These are phyloP conservation scores for Hypothenemus hampei DNA, from an alignment of 1,140 invertebrate genomes.

Conservation along the genomic window DNA sequence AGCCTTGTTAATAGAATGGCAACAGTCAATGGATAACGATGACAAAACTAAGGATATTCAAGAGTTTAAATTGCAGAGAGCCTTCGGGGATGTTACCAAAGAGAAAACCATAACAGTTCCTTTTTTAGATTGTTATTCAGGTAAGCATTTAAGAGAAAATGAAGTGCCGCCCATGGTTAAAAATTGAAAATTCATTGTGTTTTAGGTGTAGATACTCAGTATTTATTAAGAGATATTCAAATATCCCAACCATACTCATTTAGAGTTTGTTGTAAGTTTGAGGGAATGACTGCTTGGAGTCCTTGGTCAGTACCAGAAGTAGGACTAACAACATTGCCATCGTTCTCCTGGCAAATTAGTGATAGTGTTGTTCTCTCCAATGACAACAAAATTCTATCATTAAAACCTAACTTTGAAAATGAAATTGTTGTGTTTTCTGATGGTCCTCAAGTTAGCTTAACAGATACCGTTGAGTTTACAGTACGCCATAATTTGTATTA, in stretches of 20 bases:
- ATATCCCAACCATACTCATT: slow-evolving; percentile 36
- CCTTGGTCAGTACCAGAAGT: slow-evolving; percentile 38
- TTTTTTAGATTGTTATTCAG: slow-evolving; percentile 36
- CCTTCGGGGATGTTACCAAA: slow-evolving; percentile 32
- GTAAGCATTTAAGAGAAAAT: slow-evolving; percentile 6
- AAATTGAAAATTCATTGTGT: neutral
- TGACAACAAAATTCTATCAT: slow-evolving; percentile 31
- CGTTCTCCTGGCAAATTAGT: slow-evolving; percentile 32
- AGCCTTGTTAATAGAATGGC: slow-evolving; percentile 37
- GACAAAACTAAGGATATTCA: slow-evolving; percentile 36
- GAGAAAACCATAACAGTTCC: slow-evolving; percentile 27
- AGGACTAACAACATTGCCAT: slow-evolving; percentile 28
- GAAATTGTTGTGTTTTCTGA: slow-evolving; percentile 30
- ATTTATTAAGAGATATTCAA: slow-evolving; percentile 33
- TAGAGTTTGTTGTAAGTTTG: slow-evolving; percentile 39
- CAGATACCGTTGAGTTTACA: slow-evolving; percentile 38
- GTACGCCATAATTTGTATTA: slow-evolving; percentile 24
- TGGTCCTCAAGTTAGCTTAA: slow-evolving; percentile 30
- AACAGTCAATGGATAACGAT: slow-evolving; percentile 24
- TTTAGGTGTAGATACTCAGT: slow-evolving; percentile 35
- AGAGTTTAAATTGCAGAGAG: slow-evolving; percentile 38
- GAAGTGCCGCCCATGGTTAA: too few species aligned
- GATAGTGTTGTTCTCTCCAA: slow-evolving; percentile 29
- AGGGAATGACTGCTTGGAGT: slow-evolving; percentile 35
- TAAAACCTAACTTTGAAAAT: slow-evolving; percentile 15